Base-by-base conservation (phyloP, 2,797 vertebrate genomes). In the Darevskia nairensis region DNA sequence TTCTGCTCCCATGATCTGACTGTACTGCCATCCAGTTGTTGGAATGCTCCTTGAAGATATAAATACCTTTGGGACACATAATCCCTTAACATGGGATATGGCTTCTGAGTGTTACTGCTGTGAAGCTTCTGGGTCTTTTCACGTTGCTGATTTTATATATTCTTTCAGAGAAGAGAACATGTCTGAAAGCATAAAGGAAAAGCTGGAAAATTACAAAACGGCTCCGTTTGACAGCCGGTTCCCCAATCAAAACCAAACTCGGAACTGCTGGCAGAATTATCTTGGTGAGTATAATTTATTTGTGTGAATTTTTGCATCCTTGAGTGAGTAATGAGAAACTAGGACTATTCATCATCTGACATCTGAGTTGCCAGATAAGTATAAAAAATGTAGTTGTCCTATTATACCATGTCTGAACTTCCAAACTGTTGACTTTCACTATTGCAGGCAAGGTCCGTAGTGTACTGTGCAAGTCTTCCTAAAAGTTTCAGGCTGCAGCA, bases 201-300 rank as follows among this genome's bases (percentile, higher is more conserved):
- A 98, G 93, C 96, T 99, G 46, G 91, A 97, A 83, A 97, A 97
- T 10, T 98, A 98, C 89, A 97, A 96, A 91, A 99, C 98, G 0
- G 98, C 98, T 44, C 98, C 98, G 0, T 99, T 99, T 80, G 98
- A 99, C 46, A 96, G 98, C 91, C 96, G 98, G 32, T 98, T 99
- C 94, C 98, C 98, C 55, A 99, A 98, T 96, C 95, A 96, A 93
- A 99, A 98, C 96, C 98, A 99, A 96, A 98, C 98, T 75, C 97
- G 92, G 90, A 98, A 98, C 97, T 99, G 98, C 96, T 98, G 97
- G 97, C 97, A 97, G 95, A 98, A 99, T 93, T 99, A 99, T 77
- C 76, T 98, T 92, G 98, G 98, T 99, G 91, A 93, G 94, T 39
- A 35, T 44, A 32, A 39, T 69, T 61, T 8, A 32, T 25, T 7